Base-by-base conservation (phyloP, 1,140 invertebrate species). In the Condylostylus longicornis region DNA sequence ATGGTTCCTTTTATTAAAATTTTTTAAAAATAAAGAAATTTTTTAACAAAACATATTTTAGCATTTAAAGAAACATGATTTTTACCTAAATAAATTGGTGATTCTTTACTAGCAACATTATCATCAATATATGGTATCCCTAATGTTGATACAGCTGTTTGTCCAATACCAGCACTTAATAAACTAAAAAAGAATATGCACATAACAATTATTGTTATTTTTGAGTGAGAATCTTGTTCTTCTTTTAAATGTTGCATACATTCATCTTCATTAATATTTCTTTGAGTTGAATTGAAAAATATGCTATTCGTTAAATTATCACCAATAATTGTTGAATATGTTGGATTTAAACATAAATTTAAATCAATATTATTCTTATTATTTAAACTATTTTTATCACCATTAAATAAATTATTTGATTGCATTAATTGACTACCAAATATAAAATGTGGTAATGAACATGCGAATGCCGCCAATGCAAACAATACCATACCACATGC, bases 91-190 rank as follows among this genome's bases (percentile, higher is more conserved):
- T 93, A 93, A 41, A 91, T 70, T n/a, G 88, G 86, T 31, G 85
- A 89, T 57, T 91, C 85, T 53, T 81, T 74, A 60, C 79, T 86
- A 42, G 83, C 82, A 18, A 91, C 86, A 63, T 91, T 93, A 62
- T 93, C 88, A 48, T 91, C 88, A 31, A 93, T 87, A 52, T 89
- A 93, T 1, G 88, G 87, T 50, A 93, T 91, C 4, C 86, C 86
- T n/a, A 91, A 65, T 3, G 85, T 89, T 42, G 84, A 82, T n/a
- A 90, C 83, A 2, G 87, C 82, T 1, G 87, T 93, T 62, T 90
- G 85, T 1, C 86, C 86, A 58, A 93, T 80, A 20, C 88, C 88
- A n/a, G 91, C 83, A 25, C 83, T 81, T 18, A 93, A 66, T 34
- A 91, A 64, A 39, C 82, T 85, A 29, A 82, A 68, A 58, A 90